These are phyloP conservation scores for Pristionchus mayeri DNA, from an alignment of 2,888 invertebrate genomes.

Conservation along the genomic window DNA sequence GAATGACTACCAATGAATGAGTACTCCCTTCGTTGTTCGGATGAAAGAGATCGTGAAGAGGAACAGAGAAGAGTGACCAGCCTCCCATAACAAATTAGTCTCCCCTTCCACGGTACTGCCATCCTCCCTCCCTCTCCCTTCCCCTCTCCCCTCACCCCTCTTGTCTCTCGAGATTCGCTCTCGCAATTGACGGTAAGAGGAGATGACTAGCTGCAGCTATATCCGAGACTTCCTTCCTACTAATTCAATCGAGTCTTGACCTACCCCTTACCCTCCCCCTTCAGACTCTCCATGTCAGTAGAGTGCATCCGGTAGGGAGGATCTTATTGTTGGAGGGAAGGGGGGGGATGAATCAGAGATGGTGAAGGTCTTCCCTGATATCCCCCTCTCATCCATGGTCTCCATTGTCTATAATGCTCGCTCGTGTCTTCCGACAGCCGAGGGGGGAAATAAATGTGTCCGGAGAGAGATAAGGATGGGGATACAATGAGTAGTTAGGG, in stretches of 20 bases:
- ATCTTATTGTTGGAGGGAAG: no score
- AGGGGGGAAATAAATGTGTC: conserved; percentile 20
- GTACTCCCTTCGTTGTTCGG: not conserved
- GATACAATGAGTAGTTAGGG: conserved; percentile 23
- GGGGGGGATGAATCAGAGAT: not conserved
- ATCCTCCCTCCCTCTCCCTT: no score
- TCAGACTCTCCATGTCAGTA: conserved; percentile 4
- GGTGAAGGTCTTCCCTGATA: not conserved
- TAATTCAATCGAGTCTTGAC: conserved; percentile 39
- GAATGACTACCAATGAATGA: conserved; percentile 9
- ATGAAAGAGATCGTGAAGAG: not conserved
- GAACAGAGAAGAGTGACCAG: conserved; percentile 26
- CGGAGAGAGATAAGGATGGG: conserved; percentile 37
- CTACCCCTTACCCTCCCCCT: not conserved
- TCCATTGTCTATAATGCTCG: not conserved
- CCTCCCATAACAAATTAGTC: conserved; percentile 35
- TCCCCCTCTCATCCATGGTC: conserved; percentile 5
- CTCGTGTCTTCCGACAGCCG: not conserved
- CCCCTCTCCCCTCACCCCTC: not conserved
- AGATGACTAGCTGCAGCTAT: conserved; percentile 14
- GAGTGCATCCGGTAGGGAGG: not conserved
- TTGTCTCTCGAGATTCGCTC: not conserved
- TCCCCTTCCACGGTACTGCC: conserved; percentile 6
- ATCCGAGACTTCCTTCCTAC: conserved; percentile 34
- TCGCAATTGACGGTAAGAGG: conserved; percentile 18